Evolutionary conservation across 2,888 invertebrate species (phyloP), one percentile per base, ranked within the genome.

Genomic region (Meganola albula): DNA sequence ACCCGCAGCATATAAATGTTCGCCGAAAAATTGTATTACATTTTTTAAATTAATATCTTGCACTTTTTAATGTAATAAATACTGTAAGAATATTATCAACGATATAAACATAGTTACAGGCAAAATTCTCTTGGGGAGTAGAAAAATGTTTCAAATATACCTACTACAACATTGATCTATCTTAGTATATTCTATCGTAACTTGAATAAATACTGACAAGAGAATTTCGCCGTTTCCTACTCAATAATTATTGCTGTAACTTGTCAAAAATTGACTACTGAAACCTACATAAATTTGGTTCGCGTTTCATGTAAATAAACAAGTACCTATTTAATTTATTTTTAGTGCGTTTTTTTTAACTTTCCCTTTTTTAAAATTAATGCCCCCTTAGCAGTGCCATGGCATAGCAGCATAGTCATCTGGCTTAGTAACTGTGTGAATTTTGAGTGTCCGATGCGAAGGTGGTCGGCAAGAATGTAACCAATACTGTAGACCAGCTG

Each of bases 291-390:
- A 73, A 67, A 72, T 76, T 80, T 78, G 80, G 77, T 80, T 82
- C 69, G 76, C 75, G 79, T 82, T 83, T 82, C 82, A 83, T 87
- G 87, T 87, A 87, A 86, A 87, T 87, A 87, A 85, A 86, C 67
- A 72, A 79, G 79, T 77, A n/a, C n/a, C n/a, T n/a, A 80, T 76
- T 70, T 78, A 74, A 79, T 77, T 78, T 74, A 79, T 69, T 66
- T 65, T 59, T 26, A 42, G 50, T 58, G 55, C 56, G 52, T 63
- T 64, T 63, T 63, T 44, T 53, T 60, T 53, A n/a, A n/a, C n/a
- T n/a, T n/a, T n/a, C n/a, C n/a, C n/a, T n/a, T n/a, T 13, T n/a
- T n/a, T n/a, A n/a, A n/a, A n/a, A n/a, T n/a, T n/a, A n/a, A n/a
- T n/a, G n/a, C n/a, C n/a, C n/a, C n/a, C n/a, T n/a, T n/a, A n/a